Base-by-base conservation (phyloP, 2,797 vertebrate species). In the Rhincodon typus region DNA sequence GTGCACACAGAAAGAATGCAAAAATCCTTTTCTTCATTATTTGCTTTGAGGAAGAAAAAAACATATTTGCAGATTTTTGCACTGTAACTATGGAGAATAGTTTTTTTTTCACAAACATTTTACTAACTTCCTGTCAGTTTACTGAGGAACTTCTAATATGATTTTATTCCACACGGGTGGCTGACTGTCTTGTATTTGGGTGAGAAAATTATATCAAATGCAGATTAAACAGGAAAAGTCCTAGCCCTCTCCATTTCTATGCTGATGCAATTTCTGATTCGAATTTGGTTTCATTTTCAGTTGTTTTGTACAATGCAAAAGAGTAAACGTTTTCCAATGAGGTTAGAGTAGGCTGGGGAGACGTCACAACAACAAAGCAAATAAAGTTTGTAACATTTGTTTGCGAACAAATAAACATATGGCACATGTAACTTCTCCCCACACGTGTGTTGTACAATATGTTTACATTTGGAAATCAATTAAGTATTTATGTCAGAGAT, bases 221-320 rank as follows among this genome's bases (percentile, higher is more conserved):
- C 27, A 6, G 5, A 34, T 66, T 66, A 6, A 66, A 13, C 5
- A 30, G 13, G 34, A n/a, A 95, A 95, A 30, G 30, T 74, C 74
- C 46, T 42, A 50, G 2, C 42, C 30, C 70, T 94, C 69, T 27
- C 94, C 15, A 53, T 53, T n/a, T 74, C 42, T 77, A 53, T 30
- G 10, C 46, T 74, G 70, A 50, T 77, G 27, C 19, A 30, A 74
- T 50, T 77, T 77, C 27, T 53, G 46, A 74, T 50, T 77, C 77
- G 69, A 94, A 72, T 74, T 53, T 74, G 46, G 94, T 95, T 95
- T 95, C 42, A 77, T 95, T 95, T 95, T 95, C 70, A 95, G 27
- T 50, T 95, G 70, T 77, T 95, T 95, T 53, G 53, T 77, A 34
- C 69, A 95, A 46, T 17, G 70, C 46, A 77, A 74, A 95, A 1